A percentile compares a stretch with the other conserved stretches of the same genome.
Evolutionary conservation across 2,888 invertebrate genomes (phyloP).

Genomic region (Iphiclides podalirius): DNA sequence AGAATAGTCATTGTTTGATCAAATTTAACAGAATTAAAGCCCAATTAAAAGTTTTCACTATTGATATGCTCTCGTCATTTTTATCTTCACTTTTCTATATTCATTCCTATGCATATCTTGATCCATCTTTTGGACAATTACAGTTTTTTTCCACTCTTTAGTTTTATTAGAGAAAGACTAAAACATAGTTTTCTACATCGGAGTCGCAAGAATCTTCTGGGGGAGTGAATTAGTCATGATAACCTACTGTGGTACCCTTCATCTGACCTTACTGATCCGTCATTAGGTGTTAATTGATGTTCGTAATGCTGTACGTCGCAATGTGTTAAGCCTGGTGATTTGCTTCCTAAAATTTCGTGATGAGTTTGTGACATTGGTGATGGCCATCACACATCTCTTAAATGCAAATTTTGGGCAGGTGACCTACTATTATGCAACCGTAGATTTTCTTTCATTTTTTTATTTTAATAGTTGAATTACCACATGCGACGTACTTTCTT

Average conservation of each 20-base stretch:
- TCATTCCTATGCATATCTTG: constrained; percentile 87
- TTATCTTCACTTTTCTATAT: constrained; percentile 95
- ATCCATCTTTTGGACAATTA: constrained; percentile 80
- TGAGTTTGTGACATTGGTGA: constrained; percentile 63
- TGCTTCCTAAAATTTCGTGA: constrained; percentile 63
- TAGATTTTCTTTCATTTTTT: too few species aligned
- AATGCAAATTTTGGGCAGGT: constrained; percentile 57
- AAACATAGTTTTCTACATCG: constrained; percentile 94
- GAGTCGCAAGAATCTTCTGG: constrained; percentile 95
- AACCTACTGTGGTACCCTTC: constrained; percentile 97
- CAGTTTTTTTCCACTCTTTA: constrained; percentile 83
- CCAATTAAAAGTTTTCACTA: too few species aligned
- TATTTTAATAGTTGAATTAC: constrained; percentile 70
- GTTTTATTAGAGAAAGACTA: constrained; percentile 89
- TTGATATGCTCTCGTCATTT: constrained; percentile 93
- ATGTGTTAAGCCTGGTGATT: constrained; percentile 68
- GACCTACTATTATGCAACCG: constrained; percentile 60
- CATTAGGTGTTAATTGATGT: constrained; percentile 90
- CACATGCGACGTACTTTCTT: constrained; percentile 74
- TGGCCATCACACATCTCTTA: constrained; percentile 66
- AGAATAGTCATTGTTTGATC: too few species aligned
- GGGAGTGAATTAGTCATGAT: constrained; percentile 94
- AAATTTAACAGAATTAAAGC: too few species aligned
- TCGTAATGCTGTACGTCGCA: constrained; percentile 79
- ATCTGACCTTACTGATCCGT: constrained; percentile 93